Evolutionary conservation across 2,888 invertebrate genomes (phyloP).

Genomic region (Apotomis capreana): DNA sequence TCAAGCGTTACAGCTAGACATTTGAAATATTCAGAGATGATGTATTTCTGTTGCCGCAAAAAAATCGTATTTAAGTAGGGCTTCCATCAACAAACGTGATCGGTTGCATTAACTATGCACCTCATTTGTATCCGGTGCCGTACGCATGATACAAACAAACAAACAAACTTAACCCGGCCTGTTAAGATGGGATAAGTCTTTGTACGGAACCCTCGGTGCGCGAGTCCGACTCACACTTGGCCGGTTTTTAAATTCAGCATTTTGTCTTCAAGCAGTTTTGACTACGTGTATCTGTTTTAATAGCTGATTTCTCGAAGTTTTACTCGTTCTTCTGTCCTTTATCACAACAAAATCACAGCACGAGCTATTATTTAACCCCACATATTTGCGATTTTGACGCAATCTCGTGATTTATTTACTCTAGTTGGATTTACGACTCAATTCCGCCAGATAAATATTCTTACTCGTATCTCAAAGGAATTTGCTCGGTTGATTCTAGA

Average conservation of each 20-base stretch:
- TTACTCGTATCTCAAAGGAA: conserved; percentile 7
- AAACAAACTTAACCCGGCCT: neutral
- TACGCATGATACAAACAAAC: neutral
- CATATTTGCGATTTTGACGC: conserved; percentile 3
- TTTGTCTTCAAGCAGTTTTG: neutral
- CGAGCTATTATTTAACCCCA: conserved; percentile 10
- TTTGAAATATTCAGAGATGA: too few relatives aligned
- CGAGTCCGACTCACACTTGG: too few relatives aligned
- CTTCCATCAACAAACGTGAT: too few relatives aligned
- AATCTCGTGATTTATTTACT: conserved; percentile 15
- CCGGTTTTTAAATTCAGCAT: neutral
- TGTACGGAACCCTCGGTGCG: too few relatives aligned
- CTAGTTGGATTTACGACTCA: conserved; percentile 19
- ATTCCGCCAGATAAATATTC: conserved; percentile 30
- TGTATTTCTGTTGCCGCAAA: too few relatives aligned
- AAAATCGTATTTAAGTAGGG: too few relatives aligned
- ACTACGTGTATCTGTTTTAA: neutral
- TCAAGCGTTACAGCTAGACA: too few relatives aligned
- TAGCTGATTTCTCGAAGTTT: neutral
- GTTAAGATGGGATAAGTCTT: too few relatives aligned
- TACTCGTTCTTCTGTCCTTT: neutral
- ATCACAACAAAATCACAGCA: neutral
- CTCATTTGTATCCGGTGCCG: too few relatives aligned
- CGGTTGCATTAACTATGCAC: too few relatives aligned
- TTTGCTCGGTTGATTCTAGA: conserved; percentile 11